Conservation (phyloP, 2,888 invertebrate genomes). For the Lagria hirta region DNA sequence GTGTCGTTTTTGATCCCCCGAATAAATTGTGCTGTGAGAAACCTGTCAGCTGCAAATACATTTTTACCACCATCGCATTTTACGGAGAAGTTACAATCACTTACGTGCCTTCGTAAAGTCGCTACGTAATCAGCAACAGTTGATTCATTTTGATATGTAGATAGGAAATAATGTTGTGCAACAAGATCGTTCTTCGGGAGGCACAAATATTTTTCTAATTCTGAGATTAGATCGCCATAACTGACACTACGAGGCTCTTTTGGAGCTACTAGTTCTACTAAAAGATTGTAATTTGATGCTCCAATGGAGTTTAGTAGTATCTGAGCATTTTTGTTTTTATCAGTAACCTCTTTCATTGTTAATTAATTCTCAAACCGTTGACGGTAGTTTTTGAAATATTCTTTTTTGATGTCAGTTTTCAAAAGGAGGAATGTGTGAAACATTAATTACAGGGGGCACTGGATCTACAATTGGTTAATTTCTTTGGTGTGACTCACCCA, state of each 20-base stretch:
- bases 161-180: constrained; percentile 1
- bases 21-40: constrained; percentile 13
- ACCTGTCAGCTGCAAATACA: constrained; percentile 2
- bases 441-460: too few relatives aligned
- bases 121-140: neutral
- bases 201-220: neutral
- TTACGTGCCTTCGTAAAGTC: neutral
- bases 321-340: constrained; percentile 5
- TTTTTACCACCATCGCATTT: constrained; percentile 2
- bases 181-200: neutral
- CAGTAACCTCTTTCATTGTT: too few relatives aligned
- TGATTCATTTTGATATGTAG: constrained; percentile 3
- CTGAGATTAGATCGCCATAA: neutral
- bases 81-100: neutral
- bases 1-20: constrained; percentile 8
- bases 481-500: too few relatives aligned
- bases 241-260: neutral
- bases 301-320: constrained; percentile 9
- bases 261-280: constrained; percentile 7
- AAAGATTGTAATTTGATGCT: constrained; percentile 5
- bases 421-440: constrained; percentile 4
- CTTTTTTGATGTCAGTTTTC: constrained; percentile 6
- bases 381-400: constrained; percentile 4
- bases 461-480: too few relatives aligned
- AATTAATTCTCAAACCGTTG: constrained; percentile 9